These are phyloP conservation scores for Cyclophora punctaria DNA, from an alignment of 2,888 invertebrate species.

Conservation along the genomic window DNA sequence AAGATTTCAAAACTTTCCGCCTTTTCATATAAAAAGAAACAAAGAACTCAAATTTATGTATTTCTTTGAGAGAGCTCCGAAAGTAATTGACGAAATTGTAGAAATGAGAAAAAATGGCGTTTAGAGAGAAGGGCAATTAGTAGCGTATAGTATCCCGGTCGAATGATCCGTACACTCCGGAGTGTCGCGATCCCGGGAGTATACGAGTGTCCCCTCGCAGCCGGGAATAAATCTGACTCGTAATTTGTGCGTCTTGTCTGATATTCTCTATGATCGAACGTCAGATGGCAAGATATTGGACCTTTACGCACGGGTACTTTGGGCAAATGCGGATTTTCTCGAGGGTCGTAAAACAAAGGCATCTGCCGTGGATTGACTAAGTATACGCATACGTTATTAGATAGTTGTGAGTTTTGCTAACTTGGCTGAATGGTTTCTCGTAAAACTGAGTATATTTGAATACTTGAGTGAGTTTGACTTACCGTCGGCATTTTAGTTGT, in stretches of 20 bases:
- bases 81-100: constrained; percentile 60
- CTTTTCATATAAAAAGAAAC: constrained; percentile 50
- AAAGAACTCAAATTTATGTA: constrained; percentile 54
- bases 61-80: constrained; percentile 41
- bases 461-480: constrained; percentile 11
- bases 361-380: constrained; percentile 43
- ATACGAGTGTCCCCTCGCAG: constrained; percentile 32
- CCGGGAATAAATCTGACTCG: constrained; percentile 40
- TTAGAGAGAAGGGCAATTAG: constrained; percentile 48
- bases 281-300: constrained; percentile 66
- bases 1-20: constrained; percentile 53
- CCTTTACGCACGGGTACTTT: constrained; percentile 52
- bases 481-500: constrained; percentile 26
- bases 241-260: constrained; percentile 61
- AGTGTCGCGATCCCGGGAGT: constrained; percentile 6
- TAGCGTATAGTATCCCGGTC: constrained; percentile 29
- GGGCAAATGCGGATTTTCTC: constrained; percentile 40
- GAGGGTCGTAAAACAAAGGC: constrained; percentile 54
- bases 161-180: constrained; percentile 32
- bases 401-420: background rate
- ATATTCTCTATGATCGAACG: constrained; percentile 55
- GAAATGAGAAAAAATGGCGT: constrained; percentile 46
- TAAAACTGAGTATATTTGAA: too few relatives aligned
- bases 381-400: constrained; percentile 15
- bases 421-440: background rate